Conservation (phyloP, 2,888 invertebrate genomes). For the Macrosiphum euphorbiae region DNA sequence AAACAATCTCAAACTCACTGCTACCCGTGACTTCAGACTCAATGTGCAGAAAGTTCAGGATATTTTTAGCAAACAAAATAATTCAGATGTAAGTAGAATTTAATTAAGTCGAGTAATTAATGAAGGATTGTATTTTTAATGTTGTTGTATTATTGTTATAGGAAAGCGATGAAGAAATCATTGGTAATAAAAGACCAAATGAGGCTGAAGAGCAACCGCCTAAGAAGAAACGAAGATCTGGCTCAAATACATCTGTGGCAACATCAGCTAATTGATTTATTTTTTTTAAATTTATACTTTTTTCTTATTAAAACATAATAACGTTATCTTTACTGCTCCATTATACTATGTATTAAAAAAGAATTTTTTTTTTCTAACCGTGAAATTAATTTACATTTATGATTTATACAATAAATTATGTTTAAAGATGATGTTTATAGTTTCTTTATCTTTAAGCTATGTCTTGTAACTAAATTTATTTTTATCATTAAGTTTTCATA, state of each 20-base stretch:
- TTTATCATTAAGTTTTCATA: neutral
- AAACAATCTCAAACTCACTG: constrained; percentile 76
- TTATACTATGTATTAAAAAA: neutral
- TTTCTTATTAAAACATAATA: neutral
- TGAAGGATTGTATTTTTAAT: neutral
- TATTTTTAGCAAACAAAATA: constrained; percentile 71
- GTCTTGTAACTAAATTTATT: neutral
- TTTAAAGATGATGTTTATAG: neutral
- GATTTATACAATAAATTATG: neutral
- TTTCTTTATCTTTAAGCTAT: neutral
- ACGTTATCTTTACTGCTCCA: neutral
- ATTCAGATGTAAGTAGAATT: constrained; percentile 64
- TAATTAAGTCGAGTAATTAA: neutral
- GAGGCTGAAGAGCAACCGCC: neutral
- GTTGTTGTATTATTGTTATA: neutral
- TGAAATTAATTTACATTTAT: neutral
- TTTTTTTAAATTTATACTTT: neutral
- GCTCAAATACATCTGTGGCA: neutral
- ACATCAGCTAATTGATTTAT: neutral
- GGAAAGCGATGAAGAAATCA: constrained; percentile 17
- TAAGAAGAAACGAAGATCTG: constrained; percentile 22
- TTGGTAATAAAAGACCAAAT: neutral
- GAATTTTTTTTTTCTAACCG: neutral
- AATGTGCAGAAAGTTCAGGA: constrained; percentile 73
- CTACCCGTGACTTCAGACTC: constrained; percentile 78